A percentile compares a stretch with the other conserved stretches of the same genome.
These are phyloP conservation scores for Pyrrhopygopsis socrates DNA, from an alignment of 2,888 invertebrate species.

Conservation along the genomic window DNA sequence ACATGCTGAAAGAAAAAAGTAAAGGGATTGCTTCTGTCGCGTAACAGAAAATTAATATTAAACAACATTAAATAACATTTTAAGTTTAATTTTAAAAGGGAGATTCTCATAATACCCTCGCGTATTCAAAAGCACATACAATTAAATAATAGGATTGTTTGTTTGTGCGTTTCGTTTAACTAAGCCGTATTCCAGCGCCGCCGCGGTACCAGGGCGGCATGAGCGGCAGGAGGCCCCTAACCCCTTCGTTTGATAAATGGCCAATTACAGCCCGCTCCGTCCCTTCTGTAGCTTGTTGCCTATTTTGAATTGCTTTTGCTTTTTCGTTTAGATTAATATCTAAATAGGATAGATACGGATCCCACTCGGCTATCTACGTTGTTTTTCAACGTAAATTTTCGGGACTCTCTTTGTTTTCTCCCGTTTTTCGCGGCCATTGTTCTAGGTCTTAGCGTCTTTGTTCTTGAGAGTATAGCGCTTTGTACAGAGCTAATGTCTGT, in stretches of 20 bases:
- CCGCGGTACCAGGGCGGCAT: conserved; percentile 91
- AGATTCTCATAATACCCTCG: conserved; percentile 40
- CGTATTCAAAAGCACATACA: conserved; percentile 61
- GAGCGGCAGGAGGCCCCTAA: conserved; percentile 93
- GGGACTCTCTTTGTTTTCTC: conserved; percentile 90
- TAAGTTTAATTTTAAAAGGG: conserved; percentile 43
- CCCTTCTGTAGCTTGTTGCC: conserved; percentile 95
- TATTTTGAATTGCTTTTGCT: conserved; percentile 95
- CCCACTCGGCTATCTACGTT: conserved; percentile 95
- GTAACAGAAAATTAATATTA: conserved; percentile 1
- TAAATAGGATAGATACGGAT: conserved; percentile 95
- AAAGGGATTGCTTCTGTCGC: background rate
- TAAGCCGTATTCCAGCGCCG: conserved; percentile 84
- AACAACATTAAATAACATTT: conserved; percentile 8
- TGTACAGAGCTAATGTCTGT: conserved; percentile 76
- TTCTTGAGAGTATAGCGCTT: conserved; percentile 80
- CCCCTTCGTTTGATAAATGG: conserved; percentile 96
- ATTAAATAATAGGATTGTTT: conserved; percentile 87
- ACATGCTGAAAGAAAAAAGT: background rate
- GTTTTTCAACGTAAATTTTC: conserved; percentile 95
- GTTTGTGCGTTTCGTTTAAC: conserved; percentile 88
- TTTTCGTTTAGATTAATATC: conserved; percentile 95
- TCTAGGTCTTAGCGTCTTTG: conserved; percentile 90
- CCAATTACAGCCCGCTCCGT: conserved; percentile 94
- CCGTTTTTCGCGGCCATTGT: conserved; percentile 92